Evolutionary conservation across 2,888 invertebrate species (phyloP).

Genomic region (Nomada flava): DNA sequence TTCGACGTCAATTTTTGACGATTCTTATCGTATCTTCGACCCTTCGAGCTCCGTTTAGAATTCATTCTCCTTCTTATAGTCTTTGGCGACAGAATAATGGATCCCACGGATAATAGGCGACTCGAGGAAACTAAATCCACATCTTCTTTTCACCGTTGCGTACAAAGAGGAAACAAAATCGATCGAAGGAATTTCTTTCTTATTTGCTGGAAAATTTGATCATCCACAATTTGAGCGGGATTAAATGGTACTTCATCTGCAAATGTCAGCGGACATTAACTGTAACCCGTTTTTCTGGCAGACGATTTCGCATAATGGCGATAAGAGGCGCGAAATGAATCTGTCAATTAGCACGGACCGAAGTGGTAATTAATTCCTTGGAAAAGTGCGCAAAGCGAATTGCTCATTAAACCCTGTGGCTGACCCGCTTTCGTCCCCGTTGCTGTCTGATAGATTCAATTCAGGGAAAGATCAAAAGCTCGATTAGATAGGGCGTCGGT

Average conservation of each 20-base stretch:
- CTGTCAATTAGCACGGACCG: slow-evolving; percentile 59
- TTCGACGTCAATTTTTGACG: slow-evolving; percentile 16
- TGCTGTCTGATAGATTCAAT: background rate
- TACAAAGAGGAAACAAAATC: too few relatives aligned
- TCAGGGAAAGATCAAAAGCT: background rate
- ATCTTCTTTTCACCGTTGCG: too few relatives aligned
- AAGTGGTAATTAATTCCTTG: slow-evolving; percentile 54
- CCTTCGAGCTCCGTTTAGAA: background rate
- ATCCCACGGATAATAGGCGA: background rate
- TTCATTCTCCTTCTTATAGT: background rate
- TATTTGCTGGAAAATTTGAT: background rate
- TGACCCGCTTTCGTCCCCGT: slow-evolving; percentile 34
- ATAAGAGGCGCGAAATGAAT: slow-evolving; percentile 42
- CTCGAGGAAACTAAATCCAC: too few relatives aligned
- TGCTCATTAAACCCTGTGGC: slow-evolving; percentile 55
- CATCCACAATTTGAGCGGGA: slow-evolving; percentile 17
- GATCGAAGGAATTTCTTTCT: too few relatives aligned
- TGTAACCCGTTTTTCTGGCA: slow-evolving; percentile 20
- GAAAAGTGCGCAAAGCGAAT: slow-evolving; percentile 62
- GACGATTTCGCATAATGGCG: slow-evolving; percentile 40
- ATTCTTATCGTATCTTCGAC: slow-evolving; percentile 2
- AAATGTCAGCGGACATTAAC: slow-evolving; percentile 29
- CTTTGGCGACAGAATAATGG: background rate
- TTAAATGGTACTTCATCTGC: background rate
- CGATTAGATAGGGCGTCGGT: slow-evolving; percentile 2